Conservation (phyloP, 92 coral and sea anemone genomes). For the Epizoanthus stellaris region DNA sequence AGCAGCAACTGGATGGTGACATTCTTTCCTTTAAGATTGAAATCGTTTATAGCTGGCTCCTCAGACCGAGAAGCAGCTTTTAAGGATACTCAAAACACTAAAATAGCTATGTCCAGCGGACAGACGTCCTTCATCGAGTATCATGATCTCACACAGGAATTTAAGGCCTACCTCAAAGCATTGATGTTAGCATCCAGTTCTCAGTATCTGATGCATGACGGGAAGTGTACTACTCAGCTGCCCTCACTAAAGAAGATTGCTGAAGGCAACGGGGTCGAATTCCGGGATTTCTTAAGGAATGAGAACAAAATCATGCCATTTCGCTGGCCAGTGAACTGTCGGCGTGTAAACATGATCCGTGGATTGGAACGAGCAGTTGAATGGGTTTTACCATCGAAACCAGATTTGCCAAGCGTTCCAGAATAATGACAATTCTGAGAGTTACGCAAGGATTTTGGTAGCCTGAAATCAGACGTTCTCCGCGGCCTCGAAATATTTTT, state of each 20-base stretch:
- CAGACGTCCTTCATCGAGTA: conserved; percentile 53
- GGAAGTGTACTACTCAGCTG: background rate
- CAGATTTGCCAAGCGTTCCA: too few relatives aligned
- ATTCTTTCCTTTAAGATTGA: conserved; percentile 2
- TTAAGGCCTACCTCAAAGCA: conserved; percentile 67
- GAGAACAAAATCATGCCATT: conserved; percentile 48
- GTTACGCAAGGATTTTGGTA: too few relatives aligned
- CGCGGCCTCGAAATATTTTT: too few relatives aligned
- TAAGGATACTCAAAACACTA: conserved; percentile 57
- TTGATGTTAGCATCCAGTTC: conserved; percentile 39
- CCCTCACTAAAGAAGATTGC: conserved; percentile 49
- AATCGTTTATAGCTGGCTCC: background rate
- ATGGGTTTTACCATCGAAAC: conserved; percentile 38
- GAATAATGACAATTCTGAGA: too few relatives aligned
- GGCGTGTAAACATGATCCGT: conserved; percentile 46
- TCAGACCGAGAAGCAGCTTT: conserved; percentile 29
- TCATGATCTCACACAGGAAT: conserved; percentile 49
- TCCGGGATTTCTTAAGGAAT: too few relatives aligned
- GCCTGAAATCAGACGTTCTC: too few relatives aligned
- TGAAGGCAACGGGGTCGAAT: too few relatives aligned
- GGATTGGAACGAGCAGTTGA: conserved; percentile 56
- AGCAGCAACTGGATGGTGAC: conserved; percentile 53
- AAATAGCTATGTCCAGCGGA: conserved; percentile 44
- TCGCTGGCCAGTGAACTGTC: conserved; percentile 65
- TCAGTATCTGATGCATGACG: background rate